Percentiles rank a stretch among this genome's conserved stretches.
Conservation (phyloP, 2,797 vertebrate genomes). For the Lophotriccus pileatus region DNA sequence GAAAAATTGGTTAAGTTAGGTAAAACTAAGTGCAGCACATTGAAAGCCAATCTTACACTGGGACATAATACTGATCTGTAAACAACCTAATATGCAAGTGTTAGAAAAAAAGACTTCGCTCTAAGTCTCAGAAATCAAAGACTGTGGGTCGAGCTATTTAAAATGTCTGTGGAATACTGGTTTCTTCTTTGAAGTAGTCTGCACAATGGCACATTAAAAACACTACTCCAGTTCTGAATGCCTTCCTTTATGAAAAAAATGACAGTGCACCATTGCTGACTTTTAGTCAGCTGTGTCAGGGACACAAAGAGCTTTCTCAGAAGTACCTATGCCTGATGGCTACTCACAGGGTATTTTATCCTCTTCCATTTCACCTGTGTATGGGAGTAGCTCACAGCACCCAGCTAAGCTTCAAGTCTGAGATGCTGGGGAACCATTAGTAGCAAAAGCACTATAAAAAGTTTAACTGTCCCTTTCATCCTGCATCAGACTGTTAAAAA, state of each 20-base stretch:
- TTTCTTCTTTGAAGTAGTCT: not conserved
- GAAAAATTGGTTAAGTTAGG: not conserved
- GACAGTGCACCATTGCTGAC: not conserved
- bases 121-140: constrained; percentile 36
- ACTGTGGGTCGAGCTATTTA: not conserved
- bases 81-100: constrained; percentile 26
- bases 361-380: not conserved
- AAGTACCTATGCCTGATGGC: constrained; percentile 5
- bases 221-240: not conserved
- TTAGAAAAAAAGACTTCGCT: constrained; percentile 35
- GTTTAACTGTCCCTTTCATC: constrained; percentile 29
- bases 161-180: not conserved
- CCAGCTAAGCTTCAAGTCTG: not conserved
- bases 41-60: not conserved
- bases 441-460: constrained; percentile 5
- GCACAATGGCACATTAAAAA: not conserved
- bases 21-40: not conserved
- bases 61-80: not conserved
- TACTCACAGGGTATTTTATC: not conserved
- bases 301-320: constrained; percentile 20
- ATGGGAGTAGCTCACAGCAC: not conserved
- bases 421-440: constrained; percentile 21
- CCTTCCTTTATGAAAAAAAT: not conserved
- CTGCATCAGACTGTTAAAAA: constrained; percentile 20
- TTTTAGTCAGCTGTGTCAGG: not conserved